Evolutionary conservation across 2,113 vertebrate species (phyloP), one percentile per base, ranked within the genome.

Genomic region (Callithrix jacchus): DNA sequence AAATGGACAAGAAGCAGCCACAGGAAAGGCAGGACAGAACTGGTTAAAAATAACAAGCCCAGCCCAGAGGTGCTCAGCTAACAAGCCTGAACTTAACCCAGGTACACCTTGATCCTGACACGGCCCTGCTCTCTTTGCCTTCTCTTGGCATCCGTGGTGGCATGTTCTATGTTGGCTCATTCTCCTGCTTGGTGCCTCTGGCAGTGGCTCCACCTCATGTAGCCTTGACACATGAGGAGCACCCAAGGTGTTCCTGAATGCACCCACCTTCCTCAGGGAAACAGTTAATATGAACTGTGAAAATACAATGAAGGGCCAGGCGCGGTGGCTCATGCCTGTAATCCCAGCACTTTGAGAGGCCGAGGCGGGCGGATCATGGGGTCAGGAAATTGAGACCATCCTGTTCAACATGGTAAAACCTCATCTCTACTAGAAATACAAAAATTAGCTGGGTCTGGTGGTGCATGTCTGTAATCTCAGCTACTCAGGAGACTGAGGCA

Each of bases 191-290:
- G 25, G 42, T 86, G 8, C 32, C 73, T 83, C 54, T 16, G 20
- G n/a, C 16, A 47, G 17, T 37, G 52, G 32, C 21, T 74, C 14
- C 20, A 6, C 27, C 18, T 6, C 4, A 16, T 0, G 0, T 58
- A 40, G 5, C 52, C 3, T 32, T 84, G 70, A 6, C 68, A 3
- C 6, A 0, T 3, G 21, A n/a, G 1, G 1, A 7, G 8, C 4
- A 25, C 11, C 27, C 35, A 12, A 8, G 8, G 16, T 37, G 2
- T n/a, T n/a, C 27, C 10, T 8, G 30, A 14, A 5, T 45, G 14
- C 5, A 4, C 6, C 58, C 49, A 3, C 30, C 6, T 2, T 76
- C 47, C n/a, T 84, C 16, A 16, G 82, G 86, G 7, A 79, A 74
- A 68, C 2, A 25, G 66, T 16, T 66, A 61, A 58, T 40, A 21